Conservation (phyloP, 2,113 vertebrate genomes). For the Silurus glanis region DNA sequence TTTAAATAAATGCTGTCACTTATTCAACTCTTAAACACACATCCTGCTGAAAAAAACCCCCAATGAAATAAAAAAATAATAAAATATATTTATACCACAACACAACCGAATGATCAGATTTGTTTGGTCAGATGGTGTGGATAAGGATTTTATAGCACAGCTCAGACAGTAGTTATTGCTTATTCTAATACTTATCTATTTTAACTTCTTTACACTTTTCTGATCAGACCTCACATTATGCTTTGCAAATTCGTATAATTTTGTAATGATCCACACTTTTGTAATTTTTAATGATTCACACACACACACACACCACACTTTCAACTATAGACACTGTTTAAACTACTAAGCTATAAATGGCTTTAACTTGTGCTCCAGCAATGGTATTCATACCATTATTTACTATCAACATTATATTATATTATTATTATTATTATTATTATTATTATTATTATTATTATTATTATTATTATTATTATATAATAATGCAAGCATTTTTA, state of each 20-base stretch:
- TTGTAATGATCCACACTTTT: no score
- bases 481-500: no score
- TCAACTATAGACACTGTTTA: no score
- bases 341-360: not conserved
- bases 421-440: not conserved
- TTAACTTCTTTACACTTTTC: no score
- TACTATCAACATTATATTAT: not conserved
- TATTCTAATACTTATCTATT: not conserved
- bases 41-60: not conserved
- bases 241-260: no score
- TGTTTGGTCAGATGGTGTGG: not conserved
- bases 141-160: not conserved
- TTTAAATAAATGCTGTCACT: constrained; percentile 8
- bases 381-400: not conserved
- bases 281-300: no score
- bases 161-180: not conserved
- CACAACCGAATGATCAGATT: not conserved
- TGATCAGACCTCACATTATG: no score
- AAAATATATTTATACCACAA: not conserved
- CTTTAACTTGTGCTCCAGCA: not conserved
- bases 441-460: not conserved
- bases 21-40: not conserved
- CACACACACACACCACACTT: no score
- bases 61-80: not conserved
- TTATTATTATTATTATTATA: no score